Percentiles rank a stretch among this genome's conserved stretches.
Evolutionary conservation across 2,888 invertebrate species (phyloP).

Genomic region (Ormia ochracea): DNA sequence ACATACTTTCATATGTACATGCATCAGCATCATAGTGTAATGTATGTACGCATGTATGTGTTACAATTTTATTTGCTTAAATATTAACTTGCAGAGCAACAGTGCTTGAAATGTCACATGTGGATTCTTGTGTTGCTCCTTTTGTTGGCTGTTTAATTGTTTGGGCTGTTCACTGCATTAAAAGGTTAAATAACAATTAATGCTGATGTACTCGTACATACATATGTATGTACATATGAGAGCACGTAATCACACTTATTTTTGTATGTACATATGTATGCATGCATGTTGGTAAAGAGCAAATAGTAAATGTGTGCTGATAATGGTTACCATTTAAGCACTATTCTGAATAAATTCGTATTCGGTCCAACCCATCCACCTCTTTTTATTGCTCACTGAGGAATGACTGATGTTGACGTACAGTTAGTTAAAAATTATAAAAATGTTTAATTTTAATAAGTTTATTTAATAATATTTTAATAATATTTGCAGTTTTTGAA

Average conservation of each 20-base stretch:
- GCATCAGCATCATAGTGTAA: no score
- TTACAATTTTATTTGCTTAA: neutral
- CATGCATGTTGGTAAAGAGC: no score
- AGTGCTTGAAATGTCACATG: neutral
- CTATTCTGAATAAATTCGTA: neutral
- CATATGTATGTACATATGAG: neutral
- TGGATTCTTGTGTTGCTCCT: neutral
- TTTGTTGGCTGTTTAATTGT: neutral
- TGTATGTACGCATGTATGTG: neutral
- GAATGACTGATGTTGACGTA: no score
- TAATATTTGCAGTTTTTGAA: no score
- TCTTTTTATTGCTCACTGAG: neutral
- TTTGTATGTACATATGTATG: neutral
- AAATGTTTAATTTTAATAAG: no score
- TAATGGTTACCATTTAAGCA: slow-evolving; percentile 5
- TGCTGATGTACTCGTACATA: neutral
- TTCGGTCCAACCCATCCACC: neutral
- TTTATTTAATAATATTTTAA: no score
- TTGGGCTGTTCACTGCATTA: neutral
- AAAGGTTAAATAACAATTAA: slow-evolving; percentile 10
- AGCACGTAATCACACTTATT: no score
- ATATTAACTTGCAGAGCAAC: slow-evolving; percentile 2
- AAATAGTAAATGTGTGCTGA: no score
- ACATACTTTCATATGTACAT: neutral
- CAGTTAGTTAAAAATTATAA: no score